phyloP scores from a whole-genome alignment of 2,113 vertebrate genomes.

The Gymnocephalus cernua region DNA sequence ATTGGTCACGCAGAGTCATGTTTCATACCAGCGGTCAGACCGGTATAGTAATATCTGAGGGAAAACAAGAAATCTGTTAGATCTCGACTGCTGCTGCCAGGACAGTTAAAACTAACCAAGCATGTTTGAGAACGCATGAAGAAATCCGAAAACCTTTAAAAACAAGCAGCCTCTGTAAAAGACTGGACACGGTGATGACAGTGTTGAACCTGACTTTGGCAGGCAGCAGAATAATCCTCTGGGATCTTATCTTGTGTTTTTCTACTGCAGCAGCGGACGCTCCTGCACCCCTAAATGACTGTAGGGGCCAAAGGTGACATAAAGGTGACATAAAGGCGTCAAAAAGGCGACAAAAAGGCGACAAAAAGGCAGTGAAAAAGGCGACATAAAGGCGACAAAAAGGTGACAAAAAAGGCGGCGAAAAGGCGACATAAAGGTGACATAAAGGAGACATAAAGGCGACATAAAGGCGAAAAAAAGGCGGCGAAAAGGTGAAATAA shows the following conservation, averaged over 20 bases:
- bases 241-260: not conserved
- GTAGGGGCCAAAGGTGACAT: too few relatives aligned
- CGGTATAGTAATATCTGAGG: constrained; percentile 8
- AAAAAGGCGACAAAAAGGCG: too few relatives aligned
- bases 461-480: too few relatives aligned
- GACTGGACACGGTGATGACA: not conserved
- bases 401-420: too few relatives aligned
- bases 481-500: too few relatives aligned
- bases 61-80: constrained; percentile 37
- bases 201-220: not conserved
- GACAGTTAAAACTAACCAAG: not conserved
- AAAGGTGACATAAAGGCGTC: too few relatives aligned
- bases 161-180: not conserved
- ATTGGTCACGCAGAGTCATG: constrained; percentile 58
- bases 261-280: not conserved
- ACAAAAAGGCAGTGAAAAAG: too few relatives aligned
- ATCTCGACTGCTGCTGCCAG: constrained; percentile 6
- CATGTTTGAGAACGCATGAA: not conserved
- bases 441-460: too few relatives aligned
- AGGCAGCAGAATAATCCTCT: not conserved
- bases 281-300: not conserved
- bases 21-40: constrained; percentile 43
- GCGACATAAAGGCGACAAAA: too few relatives aligned
- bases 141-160: not conserved
- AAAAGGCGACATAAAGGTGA: too few relatives aligned